A percentile compares a stretch with the other conserved stretches of the same genome.
These are phyloP conservation scores for Chunga burmeisteri DNA, from an alignment of 2,113 vertebrate genomes.

Conservation along the genomic window DNA sequence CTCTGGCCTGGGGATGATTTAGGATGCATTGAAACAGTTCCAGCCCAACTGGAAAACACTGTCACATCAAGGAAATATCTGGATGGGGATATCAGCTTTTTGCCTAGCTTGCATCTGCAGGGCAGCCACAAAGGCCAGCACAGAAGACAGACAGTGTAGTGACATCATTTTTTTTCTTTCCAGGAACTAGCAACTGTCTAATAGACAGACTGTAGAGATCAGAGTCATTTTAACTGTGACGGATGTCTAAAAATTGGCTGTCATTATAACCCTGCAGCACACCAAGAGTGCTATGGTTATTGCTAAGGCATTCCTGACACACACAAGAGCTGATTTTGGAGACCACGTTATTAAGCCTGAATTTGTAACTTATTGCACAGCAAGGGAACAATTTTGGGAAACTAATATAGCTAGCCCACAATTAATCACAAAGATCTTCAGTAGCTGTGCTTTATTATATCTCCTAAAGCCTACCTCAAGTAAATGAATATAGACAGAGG, in stretches of 20 bases:
- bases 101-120: not conserved
- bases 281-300: not conserved
- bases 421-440: not conserved
- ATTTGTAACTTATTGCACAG: not conserved
- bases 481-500: not conserved
- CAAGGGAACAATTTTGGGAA: not conserved
- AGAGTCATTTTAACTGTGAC: not conserved
- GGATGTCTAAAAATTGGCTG: not conserved
- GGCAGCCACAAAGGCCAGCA: not conserved
- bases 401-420: not conserved
- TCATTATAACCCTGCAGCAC: not conserved
- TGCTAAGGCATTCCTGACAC: not conserved
- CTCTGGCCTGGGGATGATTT: not conserved
- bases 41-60: not conserved
- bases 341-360: not conserved
- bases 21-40: not conserved
- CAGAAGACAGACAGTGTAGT: fast-evolving
- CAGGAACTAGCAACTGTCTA: not conserved
- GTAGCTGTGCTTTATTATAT: not conserved
- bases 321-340: not conserved
- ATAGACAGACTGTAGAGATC: not conserved
- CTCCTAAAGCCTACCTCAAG: not conserved
- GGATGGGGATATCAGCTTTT: not conserved
- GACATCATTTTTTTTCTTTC: not conserved
- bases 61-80: not conserved